Conservation (phyloP, 53 echinoderm and acorn worm genomes). For the Temnopleurus reevesii region DNA sequence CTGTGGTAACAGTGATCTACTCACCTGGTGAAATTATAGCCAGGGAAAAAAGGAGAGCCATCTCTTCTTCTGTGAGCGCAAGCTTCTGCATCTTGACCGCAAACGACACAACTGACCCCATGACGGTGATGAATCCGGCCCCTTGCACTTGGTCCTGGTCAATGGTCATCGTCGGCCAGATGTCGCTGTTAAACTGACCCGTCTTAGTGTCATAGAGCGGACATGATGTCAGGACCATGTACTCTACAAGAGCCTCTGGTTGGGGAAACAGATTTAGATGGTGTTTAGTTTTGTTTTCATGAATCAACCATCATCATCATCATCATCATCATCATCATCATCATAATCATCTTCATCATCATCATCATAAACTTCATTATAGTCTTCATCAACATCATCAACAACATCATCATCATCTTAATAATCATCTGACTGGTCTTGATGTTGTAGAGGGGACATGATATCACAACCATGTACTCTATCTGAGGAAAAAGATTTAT, state of each 20-base stretch:
- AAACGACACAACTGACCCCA: slow-evolving; percentile 58
- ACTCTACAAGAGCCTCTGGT: slow-evolving; percentile 82
- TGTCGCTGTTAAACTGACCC: slow-evolving; percentile 64
- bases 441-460: slow-evolving; percentile 62
- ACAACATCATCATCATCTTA: too few species aligned
- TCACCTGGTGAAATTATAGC: slow-evolving; percentile 86
- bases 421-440: slow-evolving; percentile 35
- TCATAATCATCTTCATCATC: too few species aligned
- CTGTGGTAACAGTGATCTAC: too few species aligned
- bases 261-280: too few species aligned
- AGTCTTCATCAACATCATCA: too few species aligned
- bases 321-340: too few species aligned
- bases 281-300: too few species aligned
- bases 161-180: slow-evolving; percentile 67
- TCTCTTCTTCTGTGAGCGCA: slow-evolving; percentile 61
- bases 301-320: too few species aligned
- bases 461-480: slow-evolving; percentile 73
- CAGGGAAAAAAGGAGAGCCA: slow-evolving; percentile 70
- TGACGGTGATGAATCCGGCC: slow-evolving; percentile 67
- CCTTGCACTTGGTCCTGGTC: slow-evolving; percentile 50
- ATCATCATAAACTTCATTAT: too few species aligned
- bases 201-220: slow-evolving; percentile 65
- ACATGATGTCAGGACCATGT: slow-evolving; percentile 72
- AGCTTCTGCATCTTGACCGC: slow-evolving; percentile 70
- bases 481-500: too few species aligned